Evolutionary conservation across 2,888 invertebrate species (phyloP), one percentile per base, ranked within the genome.

Genomic region (Papilio elwesi): DNA sequence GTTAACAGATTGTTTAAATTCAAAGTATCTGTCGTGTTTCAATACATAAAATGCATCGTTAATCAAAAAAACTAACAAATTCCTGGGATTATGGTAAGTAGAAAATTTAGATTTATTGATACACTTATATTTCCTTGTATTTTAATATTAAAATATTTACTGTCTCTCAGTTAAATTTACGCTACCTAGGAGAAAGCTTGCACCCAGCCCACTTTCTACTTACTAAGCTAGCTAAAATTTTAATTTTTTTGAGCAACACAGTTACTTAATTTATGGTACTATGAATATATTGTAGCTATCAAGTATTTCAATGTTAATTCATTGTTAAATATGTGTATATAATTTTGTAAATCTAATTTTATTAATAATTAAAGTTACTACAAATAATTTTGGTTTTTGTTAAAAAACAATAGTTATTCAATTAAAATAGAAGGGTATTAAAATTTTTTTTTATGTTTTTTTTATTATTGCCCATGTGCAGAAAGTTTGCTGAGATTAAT

Each of bases 31-130:
- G 82, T 81, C 83, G 83, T 81, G 82, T 78, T 80, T 78, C 76
- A 71, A 79, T 75, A 52, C 59, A 64, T 64, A 74, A 73, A 71
- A 76, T 71, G 75, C 74, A 74, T 52, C 62, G 43, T 43, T 80
- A 79, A 82, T 83, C n/a, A 69, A 65, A 73, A 73, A 80, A 78
- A 78, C 76, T 78, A 76, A 78, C 78, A 83, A 83, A 83, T 82
- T 81, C 78, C 78, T 80, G 77, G 78, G 79, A 78, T 77, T 78
- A 79, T 81, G 82, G 85, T 84, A 82, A 82, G 83, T 78, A 65
- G 43, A 38, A 16, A 71, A 52, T 66, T 74, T 68, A 75, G 74
- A 75, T 72, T 70, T 76, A 69, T 16, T 51, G 55, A 52, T 51
- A 65, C 6, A 55, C 43, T 38, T 49, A 43, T 62, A 52, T 59